phyloP scores from a whole-genome alignment of 2,888 invertebrate species.

The Dusona sp. region DNA sequence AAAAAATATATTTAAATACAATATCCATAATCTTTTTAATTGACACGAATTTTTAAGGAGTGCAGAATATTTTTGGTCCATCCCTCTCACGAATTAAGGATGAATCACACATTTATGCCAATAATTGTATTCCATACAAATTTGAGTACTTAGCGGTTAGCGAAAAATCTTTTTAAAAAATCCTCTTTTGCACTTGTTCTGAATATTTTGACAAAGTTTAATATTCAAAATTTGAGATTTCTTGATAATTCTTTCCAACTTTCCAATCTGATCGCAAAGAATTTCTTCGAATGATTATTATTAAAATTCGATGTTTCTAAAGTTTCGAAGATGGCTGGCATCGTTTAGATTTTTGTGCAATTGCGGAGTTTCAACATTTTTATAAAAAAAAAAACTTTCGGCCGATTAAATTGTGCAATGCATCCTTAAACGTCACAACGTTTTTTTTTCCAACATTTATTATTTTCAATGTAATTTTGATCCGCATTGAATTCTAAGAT shows the following conservation, averaged over 20 bases:
- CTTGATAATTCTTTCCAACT: no score
- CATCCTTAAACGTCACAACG: not conserved
- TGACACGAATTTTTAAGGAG: no score
- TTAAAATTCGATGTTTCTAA: not conserved
- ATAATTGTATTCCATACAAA: not conserved
- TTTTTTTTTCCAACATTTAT: not conserved
- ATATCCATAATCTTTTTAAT: no score
- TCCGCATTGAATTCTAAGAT: not conserved
- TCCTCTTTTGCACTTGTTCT: no score
- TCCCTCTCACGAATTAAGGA: no score
- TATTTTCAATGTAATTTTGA: not conserved
- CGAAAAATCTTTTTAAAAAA: not conserved
- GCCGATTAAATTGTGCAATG: not conserved
- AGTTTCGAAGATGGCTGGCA: not conserved
- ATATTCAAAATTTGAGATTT: no score
- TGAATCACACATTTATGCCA: not conserved
- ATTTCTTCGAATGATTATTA: not conserved
- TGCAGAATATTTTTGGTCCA: no score
- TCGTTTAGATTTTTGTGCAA: not conserved
- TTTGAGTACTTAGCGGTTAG: not conserved
- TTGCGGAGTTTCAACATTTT: not conserved
- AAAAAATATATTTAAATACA: not conserved
- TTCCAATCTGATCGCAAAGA: no score
- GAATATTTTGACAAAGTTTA: no score
- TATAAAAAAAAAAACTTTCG: no score